These are phyloP conservation scores for Rhabdomys dilectus DNA, from an alignment of 2,113 vertebrate genomes.

Conservation along the genomic window DNA sequence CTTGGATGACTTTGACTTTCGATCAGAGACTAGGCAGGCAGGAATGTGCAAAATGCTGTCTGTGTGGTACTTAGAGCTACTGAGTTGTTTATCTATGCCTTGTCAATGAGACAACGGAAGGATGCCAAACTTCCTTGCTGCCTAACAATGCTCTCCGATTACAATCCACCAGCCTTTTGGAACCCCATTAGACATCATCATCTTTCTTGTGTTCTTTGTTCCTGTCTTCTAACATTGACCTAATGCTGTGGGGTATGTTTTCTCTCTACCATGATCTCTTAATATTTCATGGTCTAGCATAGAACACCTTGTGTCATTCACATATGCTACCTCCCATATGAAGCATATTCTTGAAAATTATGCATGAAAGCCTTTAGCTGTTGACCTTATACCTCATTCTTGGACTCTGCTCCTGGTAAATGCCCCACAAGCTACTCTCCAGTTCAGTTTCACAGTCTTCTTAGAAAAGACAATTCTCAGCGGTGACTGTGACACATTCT, in stretches of 20 bases:
- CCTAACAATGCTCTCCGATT: background rate
- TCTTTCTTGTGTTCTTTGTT: background rate
- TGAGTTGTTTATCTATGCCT: background rate
- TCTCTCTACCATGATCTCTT: background rate
- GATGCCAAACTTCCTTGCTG: background rate
- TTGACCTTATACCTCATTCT: background rate
- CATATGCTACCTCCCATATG: background rate
- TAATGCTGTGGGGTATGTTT: background rate
- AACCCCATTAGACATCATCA: background rate
- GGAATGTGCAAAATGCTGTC: background rate
- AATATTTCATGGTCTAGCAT: background rate
- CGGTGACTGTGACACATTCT: background rate
- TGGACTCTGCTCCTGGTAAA: background rate
- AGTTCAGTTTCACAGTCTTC: background rate
- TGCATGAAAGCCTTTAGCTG: background rate
- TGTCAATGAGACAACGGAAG: background rate
- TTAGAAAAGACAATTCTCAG: background rate
- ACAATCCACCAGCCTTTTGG: background rate
- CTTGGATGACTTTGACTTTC: background rate
- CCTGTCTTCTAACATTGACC: background rate
- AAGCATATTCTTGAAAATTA: slow-evolving; percentile 29
- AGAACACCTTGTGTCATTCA: background rate
- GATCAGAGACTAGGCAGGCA: background rate
- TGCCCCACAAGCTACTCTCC: background rate
- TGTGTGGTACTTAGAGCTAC: no score